Conservation (phyloP, 2,113 vertebrate species). For the Thalassoma bifasciatum region DNA sequence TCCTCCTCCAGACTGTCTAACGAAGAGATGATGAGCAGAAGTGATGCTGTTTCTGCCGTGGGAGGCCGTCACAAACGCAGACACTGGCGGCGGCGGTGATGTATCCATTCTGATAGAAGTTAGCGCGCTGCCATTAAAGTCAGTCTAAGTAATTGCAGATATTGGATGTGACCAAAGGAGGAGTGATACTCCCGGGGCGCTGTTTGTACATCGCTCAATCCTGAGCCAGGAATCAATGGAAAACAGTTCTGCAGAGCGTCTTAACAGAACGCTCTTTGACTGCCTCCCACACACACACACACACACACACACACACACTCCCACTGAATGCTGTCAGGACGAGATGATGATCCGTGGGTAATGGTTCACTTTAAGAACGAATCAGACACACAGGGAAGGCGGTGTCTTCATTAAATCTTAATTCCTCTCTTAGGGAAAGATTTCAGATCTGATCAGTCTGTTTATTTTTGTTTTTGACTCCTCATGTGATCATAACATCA, state of each 20-base stretch:
- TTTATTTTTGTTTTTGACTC: too few relatives aligned
- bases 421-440: too few relatives aligned
- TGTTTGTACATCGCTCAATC: constrained; percentile 46
- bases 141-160: constrained; percentile 50
- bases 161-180: constrained; percentile 53
- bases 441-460: too few relatives aligned
- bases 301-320: background rate
- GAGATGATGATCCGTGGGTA: background rate
- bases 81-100: background rate
- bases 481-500: too few relatives aligned
- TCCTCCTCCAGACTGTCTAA: background rate
- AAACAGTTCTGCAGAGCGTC: constrained; percentile 47
- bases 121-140: constrained; percentile 40
- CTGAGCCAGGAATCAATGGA: constrained; percentile 51
- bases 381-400: background rate
- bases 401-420: background rate
- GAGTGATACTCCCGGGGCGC: constrained; percentile 45
- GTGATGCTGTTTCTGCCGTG: background rate
- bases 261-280: constrained; percentile 13
- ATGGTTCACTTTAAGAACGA: background rate
- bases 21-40: background rate
- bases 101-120: constrained; percentile 10
- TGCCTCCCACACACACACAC: background rate
- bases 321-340: background rate
- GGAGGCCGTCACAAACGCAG: background rate